Evolutionary conservation across 1,140 invertebrate species (phyloP), one percentile per base, ranked within the genome.

Genomic region (Apolygus lucorum): DNA sequence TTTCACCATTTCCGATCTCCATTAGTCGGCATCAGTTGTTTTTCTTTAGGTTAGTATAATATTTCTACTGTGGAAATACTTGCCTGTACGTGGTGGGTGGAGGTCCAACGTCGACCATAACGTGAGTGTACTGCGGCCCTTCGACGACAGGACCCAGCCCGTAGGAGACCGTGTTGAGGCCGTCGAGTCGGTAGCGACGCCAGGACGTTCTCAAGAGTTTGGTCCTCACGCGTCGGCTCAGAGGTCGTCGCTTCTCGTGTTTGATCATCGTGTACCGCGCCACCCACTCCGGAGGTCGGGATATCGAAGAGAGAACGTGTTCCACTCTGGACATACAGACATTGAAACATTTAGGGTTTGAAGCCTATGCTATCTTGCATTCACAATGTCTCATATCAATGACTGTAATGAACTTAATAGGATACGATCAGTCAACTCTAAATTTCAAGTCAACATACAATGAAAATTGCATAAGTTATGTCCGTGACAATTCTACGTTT

Each of bases 261-360:
- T 80, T 81, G 1, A 84, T 76, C 83, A 84, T 84, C 29, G 78
- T 82, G 72, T 84, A 84, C 2, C 81, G 74, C 1, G 79, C 82
- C 27, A 84, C 77, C 52, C 73, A 76, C 24, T 75, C 75, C 0
- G 80, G 78, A 52, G 81, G 82, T 63, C 82, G 72, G 14, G 77
- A 77, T 29, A 82, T 81, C 62, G 76, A 75, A 17, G 78, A 75
- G 2, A 78, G 78, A 21, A 78, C 76, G 52, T 80, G 78, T 62
- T 79, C 75, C 11, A 82, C 77, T 67, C 81, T 80, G 68, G 34
- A 75, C 74, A 59, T 59, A 14, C 34, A 42, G 34, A 42, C 34
- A 42, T 42, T 42, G 4, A 42, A 42, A 17, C 17, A 42, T 42
- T 42, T 42, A 42, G 34, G 17, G 17, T 8, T 17, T 42, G 34